Evolutionary conservation across 2,797 vertebrate species (phyloP).

Genomic region (Tangara arthus): DNA sequence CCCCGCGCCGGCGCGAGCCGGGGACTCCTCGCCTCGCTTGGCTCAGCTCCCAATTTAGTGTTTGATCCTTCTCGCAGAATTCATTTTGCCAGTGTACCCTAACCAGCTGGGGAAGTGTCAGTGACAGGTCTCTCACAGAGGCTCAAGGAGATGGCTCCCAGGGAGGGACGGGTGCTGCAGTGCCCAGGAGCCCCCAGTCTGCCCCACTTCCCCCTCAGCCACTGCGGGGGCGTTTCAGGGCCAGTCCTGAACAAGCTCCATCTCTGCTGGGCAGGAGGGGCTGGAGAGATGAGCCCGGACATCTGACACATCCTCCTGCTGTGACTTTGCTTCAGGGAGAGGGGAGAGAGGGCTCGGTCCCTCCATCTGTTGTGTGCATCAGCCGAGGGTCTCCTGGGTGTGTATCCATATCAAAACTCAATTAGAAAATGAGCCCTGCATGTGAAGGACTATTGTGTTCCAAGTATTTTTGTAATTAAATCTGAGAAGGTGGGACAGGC

Average conservation of each 20-base stretch:
- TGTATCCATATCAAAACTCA: background rate
- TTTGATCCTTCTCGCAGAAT: background rate
- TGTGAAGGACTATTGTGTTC: conserved; percentile 8
- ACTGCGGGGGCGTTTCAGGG: fast-evolving
- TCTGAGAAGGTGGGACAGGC: background rate
- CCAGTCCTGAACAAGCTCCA: fast-evolving
- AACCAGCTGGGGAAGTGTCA: background rate
- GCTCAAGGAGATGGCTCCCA: fast-evolving
- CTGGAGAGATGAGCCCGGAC: background rate
- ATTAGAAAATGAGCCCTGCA: conserved; percentile 23
- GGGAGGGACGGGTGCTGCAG: background rate
- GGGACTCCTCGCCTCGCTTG: fast-evolving
- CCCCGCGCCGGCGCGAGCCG: background rate
- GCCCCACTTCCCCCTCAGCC: background rate
- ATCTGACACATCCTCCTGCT: background rate
- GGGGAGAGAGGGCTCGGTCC: background rate
- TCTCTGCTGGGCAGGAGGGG: background rate
- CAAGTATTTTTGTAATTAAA: conserved; percentile 16
- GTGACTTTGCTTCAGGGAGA: background rate
- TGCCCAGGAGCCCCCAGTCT: background rate
- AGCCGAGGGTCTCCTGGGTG: background rate
- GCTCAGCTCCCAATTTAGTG: background rate
- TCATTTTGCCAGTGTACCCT: background rate
- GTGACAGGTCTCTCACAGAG: background rate
- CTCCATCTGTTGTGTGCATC: background rate